Evolutionary conservation across 2,797 vertebrate species (phyloP).

Genomic region (Enteromius unitaeniatus): DNA sequence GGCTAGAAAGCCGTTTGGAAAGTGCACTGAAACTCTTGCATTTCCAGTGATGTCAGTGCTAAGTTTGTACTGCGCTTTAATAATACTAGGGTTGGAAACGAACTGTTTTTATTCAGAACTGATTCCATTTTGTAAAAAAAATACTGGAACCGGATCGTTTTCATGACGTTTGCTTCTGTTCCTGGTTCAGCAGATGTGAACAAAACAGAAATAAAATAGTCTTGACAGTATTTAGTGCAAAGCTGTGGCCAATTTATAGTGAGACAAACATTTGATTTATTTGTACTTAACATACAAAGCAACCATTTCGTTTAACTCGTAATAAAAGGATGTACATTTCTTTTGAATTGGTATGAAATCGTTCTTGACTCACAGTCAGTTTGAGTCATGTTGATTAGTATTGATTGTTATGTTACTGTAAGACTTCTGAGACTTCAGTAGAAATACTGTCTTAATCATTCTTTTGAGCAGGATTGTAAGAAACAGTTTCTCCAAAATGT

Average conservation of each 20-base stretch:
- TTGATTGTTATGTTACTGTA: background rate
- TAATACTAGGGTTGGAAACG: constrained; percentile 10
- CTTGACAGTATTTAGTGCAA: background rate
- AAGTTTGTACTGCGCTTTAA: constrained; percentile 21
- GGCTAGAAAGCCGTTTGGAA: constrained; percentile 27
- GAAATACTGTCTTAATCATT: background rate
- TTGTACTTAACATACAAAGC: background rate
- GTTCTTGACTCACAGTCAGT: background rate
- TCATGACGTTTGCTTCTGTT: background rate
- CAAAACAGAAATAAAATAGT: background rate
- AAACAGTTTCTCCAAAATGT: background rate
- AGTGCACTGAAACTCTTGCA: constrained; percentile 21
- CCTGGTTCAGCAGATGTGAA: background rate
- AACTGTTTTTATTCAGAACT: background rate
- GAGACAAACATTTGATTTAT: background rate
- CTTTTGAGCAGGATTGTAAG: background rate
- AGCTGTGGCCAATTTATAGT: background rate
- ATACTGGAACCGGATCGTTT: background rate
- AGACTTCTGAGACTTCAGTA: background rate
- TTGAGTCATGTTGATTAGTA: background rate
- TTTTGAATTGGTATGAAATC: background rate
- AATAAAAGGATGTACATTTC: background rate
- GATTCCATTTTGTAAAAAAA: background rate
- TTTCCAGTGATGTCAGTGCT: constrained; percentile 25
- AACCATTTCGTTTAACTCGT: background rate